These are phyloP conservation scores for Cepphus grylle DNA, from an alignment of 2,113 vertebrate species.

Conservation along the genomic window DNA sequence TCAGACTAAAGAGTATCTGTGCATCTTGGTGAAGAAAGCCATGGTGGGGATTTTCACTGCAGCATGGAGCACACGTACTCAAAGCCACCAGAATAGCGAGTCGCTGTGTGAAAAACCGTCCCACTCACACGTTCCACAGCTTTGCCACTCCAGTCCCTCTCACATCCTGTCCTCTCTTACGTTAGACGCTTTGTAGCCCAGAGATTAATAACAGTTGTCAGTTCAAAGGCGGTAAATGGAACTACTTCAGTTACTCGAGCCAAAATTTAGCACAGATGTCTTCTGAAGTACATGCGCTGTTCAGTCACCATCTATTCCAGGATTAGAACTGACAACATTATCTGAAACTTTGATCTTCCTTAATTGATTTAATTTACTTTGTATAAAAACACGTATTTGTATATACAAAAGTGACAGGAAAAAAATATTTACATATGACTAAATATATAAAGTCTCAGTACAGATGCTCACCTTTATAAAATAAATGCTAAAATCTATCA, in stretches of 20 bases:
- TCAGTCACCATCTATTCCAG: neutral
- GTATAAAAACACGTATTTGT: constrained; percentile 30
- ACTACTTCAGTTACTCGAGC: neutral
- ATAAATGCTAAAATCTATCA: neutral
- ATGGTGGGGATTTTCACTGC: fast-evolving
- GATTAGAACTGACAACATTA: neutral
- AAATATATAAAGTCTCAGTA: neutral
- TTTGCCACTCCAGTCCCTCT: neutral
- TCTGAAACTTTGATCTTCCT: constrained; percentile 30
- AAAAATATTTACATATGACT: constrained; percentile 44
- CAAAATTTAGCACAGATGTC: constrained; percentile 11
- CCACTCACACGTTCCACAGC: neutral
- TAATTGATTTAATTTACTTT: constrained; percentile 43
- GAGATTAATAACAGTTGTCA: constrained; percentile 28
- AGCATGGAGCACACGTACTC: fast-evolving
- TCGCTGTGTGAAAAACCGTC: neutral
- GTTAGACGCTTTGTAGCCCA: neutral
- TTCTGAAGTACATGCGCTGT: neutral
- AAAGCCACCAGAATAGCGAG: neutral
- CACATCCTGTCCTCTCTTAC: constrained; percentile 39
- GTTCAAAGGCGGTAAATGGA: constrained; percentile 28
- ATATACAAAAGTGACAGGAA: neutral
- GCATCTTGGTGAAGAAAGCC: neutral
- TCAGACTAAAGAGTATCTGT: neutral
- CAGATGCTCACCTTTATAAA: neutral